Evolutionary conservation across 2,113 vertebrate genomes (phyloP).

Genomic region (Phoxinus phoxinus): DNA sequence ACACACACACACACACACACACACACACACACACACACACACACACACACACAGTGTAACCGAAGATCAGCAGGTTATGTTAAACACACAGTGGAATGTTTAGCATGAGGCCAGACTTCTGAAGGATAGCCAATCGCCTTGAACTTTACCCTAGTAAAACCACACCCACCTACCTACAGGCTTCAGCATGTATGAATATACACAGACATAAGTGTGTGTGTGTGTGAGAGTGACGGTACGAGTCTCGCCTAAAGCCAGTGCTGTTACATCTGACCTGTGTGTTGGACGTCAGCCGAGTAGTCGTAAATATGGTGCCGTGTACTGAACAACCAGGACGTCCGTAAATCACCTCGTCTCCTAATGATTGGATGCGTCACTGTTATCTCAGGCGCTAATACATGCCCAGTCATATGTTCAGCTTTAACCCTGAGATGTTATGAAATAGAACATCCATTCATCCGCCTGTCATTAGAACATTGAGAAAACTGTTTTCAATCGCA

Average conservation of each 20-base stretch:
- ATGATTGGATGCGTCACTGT: background rate
- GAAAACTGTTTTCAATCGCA: background rate
- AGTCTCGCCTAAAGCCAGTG: constrained; percentile 23
- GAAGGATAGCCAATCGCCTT: constrained; percentile 28
- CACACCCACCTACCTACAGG: constrained; percentile 38
- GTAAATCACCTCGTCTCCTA: background rate
- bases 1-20: too few relatives aligned
- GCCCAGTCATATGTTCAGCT: background rate
- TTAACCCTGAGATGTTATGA: background rate
- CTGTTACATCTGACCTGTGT: constrained; percentile 39
- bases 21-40: constrained; percentile 17
- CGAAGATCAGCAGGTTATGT: background rate
- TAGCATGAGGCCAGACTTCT: constrained; percentile 35
- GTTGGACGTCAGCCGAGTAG: constrained; percentile 39
- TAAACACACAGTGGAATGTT: constrained; percentile 45
- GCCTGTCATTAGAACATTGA: too few relatives aligned
- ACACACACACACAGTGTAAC: constrained; percentile 23
- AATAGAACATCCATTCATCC: background rate
- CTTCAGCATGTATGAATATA: constrained; percentile 25
- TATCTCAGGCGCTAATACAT: background rate
- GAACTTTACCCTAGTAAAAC: constrained; percentile 49
- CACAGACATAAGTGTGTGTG: constrained; percentile 25
- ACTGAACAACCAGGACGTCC: background rate
- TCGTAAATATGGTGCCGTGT: constrained; percentile 53
- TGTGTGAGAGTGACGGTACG: background rate